phyloP scores from a whole-genome alignment of 2,113 vertebrate genomes.

The Cnemophilus loriae region DNA sequence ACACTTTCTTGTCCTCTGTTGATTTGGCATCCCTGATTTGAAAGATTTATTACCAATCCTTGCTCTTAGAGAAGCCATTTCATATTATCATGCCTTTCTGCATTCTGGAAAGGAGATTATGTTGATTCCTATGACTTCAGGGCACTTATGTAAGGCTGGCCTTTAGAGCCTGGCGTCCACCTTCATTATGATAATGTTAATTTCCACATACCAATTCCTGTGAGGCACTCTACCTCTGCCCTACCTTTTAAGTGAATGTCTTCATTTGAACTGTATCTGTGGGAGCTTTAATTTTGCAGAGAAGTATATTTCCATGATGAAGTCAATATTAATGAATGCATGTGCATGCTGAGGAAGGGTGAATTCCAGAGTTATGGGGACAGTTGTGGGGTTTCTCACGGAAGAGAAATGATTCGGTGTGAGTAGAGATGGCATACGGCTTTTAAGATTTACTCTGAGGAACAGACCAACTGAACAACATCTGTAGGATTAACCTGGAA shows the following conservation, averaged over 20 bases:
- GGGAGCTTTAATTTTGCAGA: background rate
- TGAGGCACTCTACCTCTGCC: background rate
- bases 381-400: background rate
- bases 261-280: background rate
- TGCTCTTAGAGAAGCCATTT: background rate
- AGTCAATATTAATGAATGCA: background rate
- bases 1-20: background rate
- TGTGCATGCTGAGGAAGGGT: background rate
- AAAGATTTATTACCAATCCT: background rate
- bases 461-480: background rate
- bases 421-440: background rate
- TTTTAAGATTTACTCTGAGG: background rate
- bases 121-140: background rate
- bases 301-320: background rate
- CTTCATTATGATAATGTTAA: background rate
- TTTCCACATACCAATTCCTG: background rate
- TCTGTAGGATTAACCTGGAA: background rate
- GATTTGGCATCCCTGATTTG: background rate
- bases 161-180: background rate
- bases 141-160: background rate
- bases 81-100: background rate
- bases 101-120: background rate
- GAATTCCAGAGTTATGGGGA: background rate
- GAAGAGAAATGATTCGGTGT: background rate
- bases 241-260: background rate